Base-by-base conservation (phyloP, 2,113 vertebrate species). In the Boulengerochromis microlepis region DNA sequence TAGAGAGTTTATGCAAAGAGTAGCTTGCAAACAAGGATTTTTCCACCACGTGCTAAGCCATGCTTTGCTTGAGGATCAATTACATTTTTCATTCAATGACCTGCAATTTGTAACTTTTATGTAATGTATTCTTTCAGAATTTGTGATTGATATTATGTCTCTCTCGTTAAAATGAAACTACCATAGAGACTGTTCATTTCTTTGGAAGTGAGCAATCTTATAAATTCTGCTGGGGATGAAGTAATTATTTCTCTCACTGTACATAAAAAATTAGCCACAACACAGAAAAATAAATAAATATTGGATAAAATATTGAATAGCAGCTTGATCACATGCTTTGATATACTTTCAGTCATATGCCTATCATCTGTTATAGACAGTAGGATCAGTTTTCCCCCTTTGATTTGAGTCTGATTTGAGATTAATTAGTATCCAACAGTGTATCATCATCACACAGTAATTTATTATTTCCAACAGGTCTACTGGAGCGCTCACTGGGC, bases 381-480 rank as follows among this genome's bases (percentile, higher is more conserved):
- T 35, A 26, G 15, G 9, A 50, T 59, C 47, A 47, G 19, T 54
- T 83, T n/a, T 56, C 15, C 2, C 3, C 22, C 80, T 50, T 57
- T 90, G 59, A 90, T 57, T 52, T 6, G n/a, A 74, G 69, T 76
- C 57, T 82, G 59, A 93, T 87, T 40, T 86, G 57, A 76, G 74
- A 90, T 87, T 92, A 90, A 87, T 90, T 71, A 7, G 84, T 59
- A 80, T 91, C 90, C 66, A 84, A 16, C 56, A n/a, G 53, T 15
- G 53, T 81, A 15, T 84, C 84, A 84, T 88, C 87, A 24, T 47
- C 66, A 40, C 59, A 22, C 57, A 61, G 87, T 54, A 64, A 88
- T 92, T 91, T 84, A 89, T 91, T 80, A 88, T 90, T 61, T 54
- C 84, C 54, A 84, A 22, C 90, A 90, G 90, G 56, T 89, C 64